Base-by-base conservation (phyloP, 2,888 invertebrate species). In the Tenodera sinensis region DNA sequence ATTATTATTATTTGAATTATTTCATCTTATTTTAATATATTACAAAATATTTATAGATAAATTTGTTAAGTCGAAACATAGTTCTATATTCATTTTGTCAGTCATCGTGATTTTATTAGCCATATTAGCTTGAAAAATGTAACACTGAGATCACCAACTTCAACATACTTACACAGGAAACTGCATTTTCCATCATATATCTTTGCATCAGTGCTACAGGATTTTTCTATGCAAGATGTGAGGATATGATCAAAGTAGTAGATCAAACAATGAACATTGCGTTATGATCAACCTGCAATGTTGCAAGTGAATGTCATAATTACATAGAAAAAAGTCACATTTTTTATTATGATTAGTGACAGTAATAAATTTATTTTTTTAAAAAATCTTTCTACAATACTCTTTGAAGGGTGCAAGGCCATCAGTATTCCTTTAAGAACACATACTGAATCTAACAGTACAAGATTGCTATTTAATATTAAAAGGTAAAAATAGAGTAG, bases 401-500 rank as follows among this genome's bases (percentile, higher is more conserved):
- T 28, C 87, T 87, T 71, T 27, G 30, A 87, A 87, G 87, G 87
- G 89, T 89, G 89, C 89, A 89, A 89, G 89, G 89, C 89, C 89
- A 83, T 89, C 83, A 87, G 84, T 84, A 54, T 85, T 89, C 84
- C 84, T 86, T 89, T 85, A 20, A 85, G 88, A 89, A 89, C 86
- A 88, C 85, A 81, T 86, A 81, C 88, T 85, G 83, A 86, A 89
- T 85, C 82, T 89, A 87, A 85, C 88, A 87, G 86, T 89, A 89
- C 81, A 54, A 28, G 47, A 85, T 42, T 88, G 83, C 25, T 89
- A 82, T 47, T 28, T 71, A 82, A 88, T 89, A 89, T 86, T 83
- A 88, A 88, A 88, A 86, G 88, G 88, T 89, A 89, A 89, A 89
- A 89, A 88, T 89, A 89, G 89, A 89, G 54, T 85, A 85, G 84